Conservation (phyloP, 2,797 vertebrate species). For the Zenarchopterus dispar region DNA sequence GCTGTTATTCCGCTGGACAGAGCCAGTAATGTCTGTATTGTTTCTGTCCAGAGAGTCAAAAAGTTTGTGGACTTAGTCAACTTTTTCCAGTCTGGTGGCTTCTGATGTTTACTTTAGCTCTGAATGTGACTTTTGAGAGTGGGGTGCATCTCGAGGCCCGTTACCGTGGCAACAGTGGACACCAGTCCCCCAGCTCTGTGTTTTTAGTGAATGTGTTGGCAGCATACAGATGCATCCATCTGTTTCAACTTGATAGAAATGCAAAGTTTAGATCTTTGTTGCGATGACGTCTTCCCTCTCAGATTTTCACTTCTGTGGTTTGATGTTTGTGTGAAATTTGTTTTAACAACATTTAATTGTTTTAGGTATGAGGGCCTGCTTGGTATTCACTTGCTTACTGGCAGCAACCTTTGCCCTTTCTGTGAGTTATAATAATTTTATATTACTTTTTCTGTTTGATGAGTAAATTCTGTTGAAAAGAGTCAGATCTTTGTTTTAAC, state of each 20-base stretch:
- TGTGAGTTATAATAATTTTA: constrained; percentile 78
- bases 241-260: constrained; percentile 40
- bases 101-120: constrained; percentile 80
- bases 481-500: background rate
- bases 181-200: constrained; percentile 41
- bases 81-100: constrained; percentile 85
- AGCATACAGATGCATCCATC: constrained; percentile 65
- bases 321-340: background rate
- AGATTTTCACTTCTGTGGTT: background rate
- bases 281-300: background rate
- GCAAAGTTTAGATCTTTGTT: constrained; percentile 42
- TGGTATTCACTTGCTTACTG: constrained; percentile 71
- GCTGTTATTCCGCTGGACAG: constrained; percentile 45
- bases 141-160: constrained; percentile 58
- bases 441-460: constrained; percentile 1
- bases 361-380: constrained; percentile 77
- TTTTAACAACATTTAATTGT: background rate
- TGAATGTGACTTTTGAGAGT: constrained; percentile 81
- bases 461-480: background rate
- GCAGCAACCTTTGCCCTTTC: constrained; percentile 65
- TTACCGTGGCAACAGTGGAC: constrained; percentile 68
- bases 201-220: constrained; percentile 54
- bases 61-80: constrained; percentile 80
- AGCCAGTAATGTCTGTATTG: constrained; percentile 63
- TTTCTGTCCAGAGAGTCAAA: constrained; percentile 68